Evolutionary conservation across 1,140 invertebrate genomes (phyloP).

Genomic region (Diabrotica undecimpunctata): DNA sequence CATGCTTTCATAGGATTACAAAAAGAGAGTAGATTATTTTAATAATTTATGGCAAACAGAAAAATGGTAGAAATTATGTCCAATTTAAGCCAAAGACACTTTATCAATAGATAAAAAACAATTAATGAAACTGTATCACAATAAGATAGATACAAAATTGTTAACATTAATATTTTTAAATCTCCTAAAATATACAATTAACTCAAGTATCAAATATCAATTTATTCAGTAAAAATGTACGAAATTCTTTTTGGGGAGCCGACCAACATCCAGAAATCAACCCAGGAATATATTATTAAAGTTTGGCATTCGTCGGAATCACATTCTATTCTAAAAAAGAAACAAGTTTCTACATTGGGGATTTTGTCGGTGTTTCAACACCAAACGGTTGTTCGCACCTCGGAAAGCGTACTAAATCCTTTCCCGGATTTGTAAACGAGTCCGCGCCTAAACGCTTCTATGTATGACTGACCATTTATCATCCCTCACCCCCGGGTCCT

Average conservation of each 20-base stretch:
- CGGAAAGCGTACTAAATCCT: constrained; percentile 29
- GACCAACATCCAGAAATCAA: constrained; percentile 24
- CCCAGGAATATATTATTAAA: constrained; percentile 32
- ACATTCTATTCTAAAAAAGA: constrained; percentile 21
- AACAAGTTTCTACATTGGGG: constrained; percentile 28
- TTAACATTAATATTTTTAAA: no score
- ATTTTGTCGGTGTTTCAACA: constrained; percentile 32
- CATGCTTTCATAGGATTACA: no score
- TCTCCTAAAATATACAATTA: no score
- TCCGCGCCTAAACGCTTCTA: constrained; percentile 32
- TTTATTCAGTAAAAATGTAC: no score
- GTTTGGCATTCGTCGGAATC: constrained; percentile 15
- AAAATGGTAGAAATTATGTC: no score
- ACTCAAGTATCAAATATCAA: no score
- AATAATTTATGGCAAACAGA: no score
- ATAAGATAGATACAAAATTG: no score
- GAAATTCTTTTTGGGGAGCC: neutral
- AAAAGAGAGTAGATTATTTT: no score
- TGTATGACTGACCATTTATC: constrained; percentile 36
- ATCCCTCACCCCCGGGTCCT: constrained; percentile 24
- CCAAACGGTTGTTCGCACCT: constrained; percentile 25
- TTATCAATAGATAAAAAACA: no score
- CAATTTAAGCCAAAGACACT: no score
- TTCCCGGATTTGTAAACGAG: constrained; percentile 35
- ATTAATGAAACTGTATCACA: no score